A percentile compares a stretch with the other conserved stretches of the same genome.
Conservation (phyloP, 2,113 vertebrate genomes). For the Garra rufa region DNA sequence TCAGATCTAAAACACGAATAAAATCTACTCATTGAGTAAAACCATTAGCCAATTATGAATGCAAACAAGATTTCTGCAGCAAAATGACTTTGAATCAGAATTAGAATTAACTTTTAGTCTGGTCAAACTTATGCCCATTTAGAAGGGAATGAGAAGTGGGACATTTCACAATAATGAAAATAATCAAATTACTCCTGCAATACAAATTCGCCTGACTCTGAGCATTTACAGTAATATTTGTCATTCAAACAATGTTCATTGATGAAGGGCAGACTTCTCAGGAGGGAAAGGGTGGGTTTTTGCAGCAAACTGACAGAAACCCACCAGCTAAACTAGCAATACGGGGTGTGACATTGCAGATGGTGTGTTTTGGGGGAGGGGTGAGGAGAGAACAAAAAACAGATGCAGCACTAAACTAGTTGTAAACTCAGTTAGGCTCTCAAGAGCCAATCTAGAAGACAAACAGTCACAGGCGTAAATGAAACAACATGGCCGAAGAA, state of each 20-base stretch:
- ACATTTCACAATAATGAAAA: neutral
- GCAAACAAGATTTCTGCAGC: neutral
- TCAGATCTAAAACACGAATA: neutral
- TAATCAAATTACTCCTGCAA: neutral
- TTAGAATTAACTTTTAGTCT: neutral
- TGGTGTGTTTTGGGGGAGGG: conserved; percentile 46
- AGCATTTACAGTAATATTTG: neutral
- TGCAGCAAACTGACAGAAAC: conserved; percentile 57
- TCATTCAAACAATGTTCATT: neutral
- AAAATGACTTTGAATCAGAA: neutral
- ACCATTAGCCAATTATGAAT: neutral
- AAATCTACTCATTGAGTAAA: neutral
- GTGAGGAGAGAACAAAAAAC: conserved; percentile 70
- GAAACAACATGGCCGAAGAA: neutral
- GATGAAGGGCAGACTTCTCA: neutral
- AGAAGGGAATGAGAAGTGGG: neutral
- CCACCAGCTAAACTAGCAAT: conserved; percentile 71
- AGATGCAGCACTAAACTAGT: conserved; percentile 69
- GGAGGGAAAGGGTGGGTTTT: neutral
- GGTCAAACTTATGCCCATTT: neutral
- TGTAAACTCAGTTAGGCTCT: conserved; percentile 55
- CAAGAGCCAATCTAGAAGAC: conserved; percentile 39
- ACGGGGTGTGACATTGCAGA: conserved; percentile 75
- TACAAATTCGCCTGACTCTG: neutral
- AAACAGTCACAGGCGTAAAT: conserved; percentile 5